These are phyloP conservation scores for Alligator mississippiensis DNA, from an alignment of 2,113 vertebrate genomes.

Conservation along the genomic window DNA sequence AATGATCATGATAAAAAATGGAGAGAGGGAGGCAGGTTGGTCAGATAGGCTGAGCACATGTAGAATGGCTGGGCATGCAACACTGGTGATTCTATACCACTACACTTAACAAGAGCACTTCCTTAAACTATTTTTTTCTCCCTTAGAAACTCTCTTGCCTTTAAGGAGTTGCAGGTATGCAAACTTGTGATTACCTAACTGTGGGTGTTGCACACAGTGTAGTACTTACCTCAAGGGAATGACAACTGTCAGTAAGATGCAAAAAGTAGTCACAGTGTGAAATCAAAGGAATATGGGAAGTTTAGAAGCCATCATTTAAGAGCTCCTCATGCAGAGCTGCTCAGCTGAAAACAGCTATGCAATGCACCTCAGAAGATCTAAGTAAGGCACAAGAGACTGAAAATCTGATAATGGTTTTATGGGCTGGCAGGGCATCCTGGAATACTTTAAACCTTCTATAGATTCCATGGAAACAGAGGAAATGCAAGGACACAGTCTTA, in stretches of 20 bases:
- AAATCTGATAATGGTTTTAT: slow-evolving; percentile 77
- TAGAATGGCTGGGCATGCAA: not conserved
- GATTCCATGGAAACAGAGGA: slow-evolving; percentile 73
- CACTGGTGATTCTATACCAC: not conserved
- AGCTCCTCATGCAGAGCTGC: slow-evolving; percentile 70
- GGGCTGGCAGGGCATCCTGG: slow-evolving; percentile 62
- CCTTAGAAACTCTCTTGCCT: slow-evolving; percentile 17
- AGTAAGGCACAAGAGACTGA: slow-evolving; percentile 71
- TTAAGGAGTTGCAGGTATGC: slow-evolving; percentile 66
- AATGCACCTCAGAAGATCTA: slow-evolving; percentile 76
- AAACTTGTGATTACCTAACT: slow-evolving; percentile 75
- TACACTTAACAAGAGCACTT: slow-evolving; percentile 41
- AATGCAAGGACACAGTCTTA: slow-evolving; percentile 59
- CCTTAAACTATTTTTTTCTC: slow-evolving; percentile 13
- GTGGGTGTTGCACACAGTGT: slow-evolving; percentile 55
- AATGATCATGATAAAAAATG: not conserved
- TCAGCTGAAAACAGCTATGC: slow-evolving; percentile 70
- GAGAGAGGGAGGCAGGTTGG: not conserved
- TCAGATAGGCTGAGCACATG: not conserved
- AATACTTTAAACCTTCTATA: slow-evolving; percentile 72
- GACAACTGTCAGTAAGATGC: slow-evolving; percentile 72
- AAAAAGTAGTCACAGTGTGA: slow-evolving; percentile 75
- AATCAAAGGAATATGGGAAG: slow-evolving; percentile 73
- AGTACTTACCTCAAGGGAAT: slow-evolving; percentile 71
- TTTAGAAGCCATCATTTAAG: slow-evolving; percentile 76